Base-by-base conservation (phyloP, 2,888 invertebrate species). In the Meandrusa payeni region DNA sequence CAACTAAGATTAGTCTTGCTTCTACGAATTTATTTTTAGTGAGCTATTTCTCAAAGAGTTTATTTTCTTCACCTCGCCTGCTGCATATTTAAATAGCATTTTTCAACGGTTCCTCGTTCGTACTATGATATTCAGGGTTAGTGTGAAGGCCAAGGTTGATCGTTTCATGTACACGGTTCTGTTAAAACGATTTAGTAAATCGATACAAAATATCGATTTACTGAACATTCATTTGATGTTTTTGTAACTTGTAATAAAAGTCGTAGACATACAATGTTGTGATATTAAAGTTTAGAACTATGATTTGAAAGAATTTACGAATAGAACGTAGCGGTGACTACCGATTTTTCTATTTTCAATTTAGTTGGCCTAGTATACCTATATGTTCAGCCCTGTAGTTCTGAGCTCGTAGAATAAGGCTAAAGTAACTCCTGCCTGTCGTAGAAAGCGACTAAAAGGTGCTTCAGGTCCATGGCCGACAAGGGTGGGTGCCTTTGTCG, bases 41-140 rank as follows among this genome's bases (percentile, higher is more conserved):
- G 24, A 22, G 32, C 13, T 43, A 32, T 43, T 37, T 43, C 37
- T 11, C 20, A 24, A 26, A 37, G 17, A 13, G 43, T 31, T 43
- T 44, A 44, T 44, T 44, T 44, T 33, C 22, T 33, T 23, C 39
- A 33, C 15, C 17, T 37, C 37, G 31, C 17, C 28, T 32, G 27
- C 38, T 39, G 27, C 44, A 28, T 39, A 27, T 33, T 37, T 33
- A 33, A 38, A 44, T 41, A 41, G 15, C 32, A 44, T 44, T 44
- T 33, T 42, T 32, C 15, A 41, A 38, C 33, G 20, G 37, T 31
- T 31, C 19, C 37, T 24, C 31, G 27, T 39, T 15, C 31, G 12
- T 22, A 33, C 39, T 27, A 28, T 44, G 22, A 39, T 39, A 26
- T 44, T 44, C 44, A 39, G 44, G 39, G 44, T 39, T 44, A 39